Conservation (phyloP, 2,888 invertebrate genomes). For the Aspidiotus rigidus region DNA sequence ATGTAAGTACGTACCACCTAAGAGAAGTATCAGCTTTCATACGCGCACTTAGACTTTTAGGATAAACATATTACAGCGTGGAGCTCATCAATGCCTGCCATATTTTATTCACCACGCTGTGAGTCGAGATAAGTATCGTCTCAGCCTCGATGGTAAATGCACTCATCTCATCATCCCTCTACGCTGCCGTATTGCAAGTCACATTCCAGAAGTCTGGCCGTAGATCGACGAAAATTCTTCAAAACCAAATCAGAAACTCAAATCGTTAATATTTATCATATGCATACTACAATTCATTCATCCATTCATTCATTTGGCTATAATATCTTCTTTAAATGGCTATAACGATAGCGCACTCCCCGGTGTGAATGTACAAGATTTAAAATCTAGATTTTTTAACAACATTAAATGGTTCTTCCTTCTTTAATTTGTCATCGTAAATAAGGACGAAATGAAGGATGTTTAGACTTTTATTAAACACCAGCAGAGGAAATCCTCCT, state of each 20-base stretch:
- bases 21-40: too few relatives aligned
- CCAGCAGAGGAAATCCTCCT: constrained; percentile 32
- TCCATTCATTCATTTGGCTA: constrained; percentile 17
- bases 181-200: too few relatives aligned
- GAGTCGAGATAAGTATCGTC: too few relatives aligned
- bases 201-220: too few relatives aligned
- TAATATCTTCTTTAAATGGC: constrained; percentile 18
- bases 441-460: constrained; percentile 32
- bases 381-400: constrained; percentile 29
- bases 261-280: constrained; percentile 16
- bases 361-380: constrained; percentile 30
- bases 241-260: constrained; percentile 2
- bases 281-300: background rate
- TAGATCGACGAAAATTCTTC: background rate
- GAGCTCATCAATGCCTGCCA: too few relatives aligned
- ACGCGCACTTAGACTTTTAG: too few relatives aligned
- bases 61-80: too few relatives aligned
- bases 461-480: constrained; percentile 33
- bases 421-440: constrained; percentile 32
- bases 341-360: constrained; percentile 29
- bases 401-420: constrained; percentile 31
- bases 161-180: too few relatives aligned
- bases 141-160: too few relatives aligned
- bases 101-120: too few relatives aligned
- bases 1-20: too few relatives aligned